Evolutionary conservation across 1,140 invertebrate species (phyloP), one percentile per base, ranked within the genome.

Genomic region (Lasioglossum albipes): DNA sequence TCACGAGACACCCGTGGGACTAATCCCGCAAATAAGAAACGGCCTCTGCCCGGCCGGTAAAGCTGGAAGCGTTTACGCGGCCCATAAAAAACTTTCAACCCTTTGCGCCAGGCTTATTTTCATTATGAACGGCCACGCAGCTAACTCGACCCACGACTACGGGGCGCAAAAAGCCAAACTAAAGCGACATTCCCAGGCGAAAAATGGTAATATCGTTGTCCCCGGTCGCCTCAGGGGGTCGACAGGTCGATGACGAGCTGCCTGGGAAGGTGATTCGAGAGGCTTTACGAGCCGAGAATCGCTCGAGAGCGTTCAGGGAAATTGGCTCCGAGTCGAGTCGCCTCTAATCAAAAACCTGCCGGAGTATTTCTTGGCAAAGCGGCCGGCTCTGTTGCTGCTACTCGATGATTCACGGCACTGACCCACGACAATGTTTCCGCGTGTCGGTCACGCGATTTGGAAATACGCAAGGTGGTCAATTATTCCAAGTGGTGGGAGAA

Each of bases 371-470:
- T 75, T 81, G 84, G 81, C 84, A 71, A 57, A 45, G 42, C 42
- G 0, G 42, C 42, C 42, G 42, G 42, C 7, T 45, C 7, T 10
- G 7, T 9, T 45, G 52, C 12, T 13, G 16, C 12, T 5, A 13
- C 13, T 18, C 10, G 16, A 42, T 75, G 85, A 86, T 85, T 86
- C 84, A 77, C 57, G 77, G 81, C 77, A 71, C 81, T 86, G 85
- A 86, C 81, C 85, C 77, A 61, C 70, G 76, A 86, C 85, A 86
- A 86, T 83, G 81, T 86, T 83, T 86, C 76, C 81, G 65, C 69
- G 65, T 73, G 20, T 7, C 52, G 69, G 54, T 6, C 85, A 77
- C 84, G 81, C 76, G 84, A 85, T 85, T 86, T 73, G 73, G 76
- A 83, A 86, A 83, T 86, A 85, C 81, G 70, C 75, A 42, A 5